Evolutionary conservation across 1,140 invertebrate species (phyloP).

Genomic region (Zaprionus gabonicus): DNA sequence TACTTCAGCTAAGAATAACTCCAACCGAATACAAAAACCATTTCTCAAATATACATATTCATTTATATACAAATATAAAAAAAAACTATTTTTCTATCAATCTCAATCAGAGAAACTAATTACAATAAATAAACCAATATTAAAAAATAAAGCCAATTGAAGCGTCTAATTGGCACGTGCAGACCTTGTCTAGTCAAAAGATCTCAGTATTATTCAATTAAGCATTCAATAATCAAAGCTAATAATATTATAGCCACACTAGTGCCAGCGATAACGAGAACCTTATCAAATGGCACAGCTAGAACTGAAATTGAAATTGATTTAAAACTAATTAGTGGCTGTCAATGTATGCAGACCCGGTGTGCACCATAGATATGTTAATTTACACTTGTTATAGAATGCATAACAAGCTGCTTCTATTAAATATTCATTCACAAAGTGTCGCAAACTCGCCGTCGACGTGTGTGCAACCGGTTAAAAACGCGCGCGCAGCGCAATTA

Average conservation of each 20-base stretch:
- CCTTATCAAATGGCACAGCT: constrained; percentile 49
- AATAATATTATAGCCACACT: constrained; percentile 24
- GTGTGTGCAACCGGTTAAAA: constrained; percentile 64
- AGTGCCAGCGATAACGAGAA: neutral
- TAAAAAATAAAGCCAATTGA: neutral
- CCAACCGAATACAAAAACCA: too few species aligned
- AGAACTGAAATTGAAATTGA: constrained; percentile 57
- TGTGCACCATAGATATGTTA: constrained; percentile 47
- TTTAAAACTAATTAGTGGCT: constrained; percentile 52
- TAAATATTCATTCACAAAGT: constrained; percentile 60
- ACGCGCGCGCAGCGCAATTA: constrained; percentile 61
- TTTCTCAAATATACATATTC: too few species aligned
- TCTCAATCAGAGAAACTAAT: neutral
- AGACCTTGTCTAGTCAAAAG: neutral
- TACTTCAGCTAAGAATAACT: neutral
- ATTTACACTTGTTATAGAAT: constrained; percentile 60
- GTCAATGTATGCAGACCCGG: constrained; percentile 25
- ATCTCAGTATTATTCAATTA: constrained; percentile 21
- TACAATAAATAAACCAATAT: neutral
- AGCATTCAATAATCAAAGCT: constrained; percentile 32
- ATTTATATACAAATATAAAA: too few species aligned
- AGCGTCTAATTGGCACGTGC: neutral
- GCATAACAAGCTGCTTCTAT: constrained; percentile 47
- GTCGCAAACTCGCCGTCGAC: constrained; percentile 45
- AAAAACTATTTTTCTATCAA: too few species aligned